These are phyloP conservation scores for Zelostemma sp. DNA, from an alignment of 1,140 invertebrate genomes.

Conservation along the genomic window DNA sequence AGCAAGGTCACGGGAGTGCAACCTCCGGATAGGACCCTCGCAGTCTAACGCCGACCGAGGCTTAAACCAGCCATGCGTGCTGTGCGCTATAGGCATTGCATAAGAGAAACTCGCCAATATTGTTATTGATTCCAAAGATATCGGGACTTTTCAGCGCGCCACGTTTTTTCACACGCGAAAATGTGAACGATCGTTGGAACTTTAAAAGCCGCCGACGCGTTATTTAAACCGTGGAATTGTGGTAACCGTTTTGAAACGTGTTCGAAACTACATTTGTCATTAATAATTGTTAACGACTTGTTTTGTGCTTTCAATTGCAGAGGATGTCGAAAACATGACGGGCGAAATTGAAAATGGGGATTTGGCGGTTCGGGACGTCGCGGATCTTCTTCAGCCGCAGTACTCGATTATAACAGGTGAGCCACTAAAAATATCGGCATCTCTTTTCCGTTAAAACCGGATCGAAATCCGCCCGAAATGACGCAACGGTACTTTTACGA, in stretches of 20 bases:
- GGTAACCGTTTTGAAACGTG: neutral
- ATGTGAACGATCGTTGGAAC: neutral
- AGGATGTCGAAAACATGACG: slow-evolving; percentile 70
- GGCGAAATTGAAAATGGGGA: slow-evolving; percentile 69
- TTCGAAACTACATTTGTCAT: too few species aligned
- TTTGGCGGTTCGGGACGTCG: slow-evolving; percentile 83
- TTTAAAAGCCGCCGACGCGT: neutral
- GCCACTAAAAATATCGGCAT: too few species aligned
- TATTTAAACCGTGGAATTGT: neutral
- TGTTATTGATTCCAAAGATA: slow-evolving; percentile 17
- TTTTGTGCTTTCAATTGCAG: slow-evolving; percentile 47
- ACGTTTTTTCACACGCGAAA: neutral
- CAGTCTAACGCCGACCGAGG: slow-evolving; percentile 34
- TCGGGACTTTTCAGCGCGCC: neutral
- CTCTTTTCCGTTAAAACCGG: too few species aligned
- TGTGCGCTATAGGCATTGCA: slow-evolving; percentile 32
- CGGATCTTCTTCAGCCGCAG: slow-evolving; percentile 86
- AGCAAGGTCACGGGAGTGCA: slow-evolving; percentile 68
- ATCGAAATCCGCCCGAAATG: too few species aligned
- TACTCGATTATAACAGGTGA: slow-evolving; percentile 89
- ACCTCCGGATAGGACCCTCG: slow-evolving; percentile 41
- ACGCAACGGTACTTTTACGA: neutral
- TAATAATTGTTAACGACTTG: neutral
- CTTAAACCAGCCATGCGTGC: slow-evolving; percentile 42
- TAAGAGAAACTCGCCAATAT: slow-evolving; percentile 30